Conservation (phyloP, 2,797 vertebrate genomes). For the Masticophis lateralis region DNA sequence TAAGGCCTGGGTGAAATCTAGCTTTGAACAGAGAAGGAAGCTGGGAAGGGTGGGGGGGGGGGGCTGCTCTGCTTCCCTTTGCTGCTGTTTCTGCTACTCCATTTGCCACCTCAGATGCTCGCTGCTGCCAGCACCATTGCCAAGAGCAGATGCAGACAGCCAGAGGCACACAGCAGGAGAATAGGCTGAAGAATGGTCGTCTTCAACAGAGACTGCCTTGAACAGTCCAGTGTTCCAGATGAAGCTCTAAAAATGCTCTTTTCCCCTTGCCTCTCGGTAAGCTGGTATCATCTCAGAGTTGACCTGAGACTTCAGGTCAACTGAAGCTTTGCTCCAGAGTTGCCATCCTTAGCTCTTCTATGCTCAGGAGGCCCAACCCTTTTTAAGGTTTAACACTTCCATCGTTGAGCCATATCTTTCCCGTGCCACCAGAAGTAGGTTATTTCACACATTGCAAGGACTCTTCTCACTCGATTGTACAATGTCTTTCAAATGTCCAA, state of each 20-base stretch:
- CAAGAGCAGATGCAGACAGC: slow-evolving; percentile 33
- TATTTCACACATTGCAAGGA: background rate
- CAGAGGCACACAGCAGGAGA: background rate
- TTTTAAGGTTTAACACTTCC: background rate
- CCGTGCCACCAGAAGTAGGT: background rate
- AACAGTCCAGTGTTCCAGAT: background rate
- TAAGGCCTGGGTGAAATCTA: background rate
- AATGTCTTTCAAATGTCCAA: background rate
- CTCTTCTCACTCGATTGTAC: background rate
- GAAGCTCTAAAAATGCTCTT: background rate
- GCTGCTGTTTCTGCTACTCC: slow-evolving; percentile 10
- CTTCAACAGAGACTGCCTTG: background rate
- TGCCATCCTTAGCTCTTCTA: background rate
- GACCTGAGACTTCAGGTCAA: background rate
- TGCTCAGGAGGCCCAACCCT: background rate
- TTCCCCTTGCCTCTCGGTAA: no score
- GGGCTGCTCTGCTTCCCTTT: background rate
- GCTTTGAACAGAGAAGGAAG: slow-evolving; percentile 33
- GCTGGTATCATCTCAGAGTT: background rate
- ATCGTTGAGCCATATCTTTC: background rate
- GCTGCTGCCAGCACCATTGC: background rate
- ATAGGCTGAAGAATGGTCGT: background rate
- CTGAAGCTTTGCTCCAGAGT: background rate
- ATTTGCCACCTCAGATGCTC: slow-evolving; percentile 40
- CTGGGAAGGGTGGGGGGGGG: rapidly evolving